Conservation (phyloP, 2,113 vertebrate species). For the Pongo abelii region DNA sequence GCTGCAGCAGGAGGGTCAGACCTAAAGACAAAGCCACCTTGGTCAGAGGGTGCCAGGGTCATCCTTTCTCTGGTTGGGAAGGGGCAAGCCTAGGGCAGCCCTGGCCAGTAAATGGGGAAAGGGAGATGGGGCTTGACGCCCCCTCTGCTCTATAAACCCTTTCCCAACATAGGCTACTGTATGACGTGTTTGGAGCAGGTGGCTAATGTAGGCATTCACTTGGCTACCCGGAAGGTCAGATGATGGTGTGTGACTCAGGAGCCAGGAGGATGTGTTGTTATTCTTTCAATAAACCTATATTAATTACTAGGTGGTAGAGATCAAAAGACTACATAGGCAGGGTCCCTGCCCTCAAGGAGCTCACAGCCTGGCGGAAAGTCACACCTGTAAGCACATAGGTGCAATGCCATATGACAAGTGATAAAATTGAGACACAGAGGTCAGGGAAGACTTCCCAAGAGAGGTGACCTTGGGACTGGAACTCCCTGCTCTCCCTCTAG, state of each 20-base stretch:
- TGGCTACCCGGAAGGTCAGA: background rate
- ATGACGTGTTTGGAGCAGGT: background rate
- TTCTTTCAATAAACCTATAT: background rate
- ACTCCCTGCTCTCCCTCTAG: background rate
- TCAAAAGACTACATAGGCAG: background rate
- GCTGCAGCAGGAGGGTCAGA: conserved; percentile 84
- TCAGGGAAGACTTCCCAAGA: background rate
- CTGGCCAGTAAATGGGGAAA: background rate
- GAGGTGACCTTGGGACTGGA: background rate
- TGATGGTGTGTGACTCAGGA: background rate
- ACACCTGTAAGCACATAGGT: background rate
- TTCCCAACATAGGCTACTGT: background rate
- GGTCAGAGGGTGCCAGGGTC: background rate
- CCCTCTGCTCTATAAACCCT: background rate
- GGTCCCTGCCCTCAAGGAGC: background rate
- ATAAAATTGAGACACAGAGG: background rate
- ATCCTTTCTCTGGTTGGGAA: background rate
- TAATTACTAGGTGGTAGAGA: background rate
- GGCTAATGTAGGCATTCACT: background rate
- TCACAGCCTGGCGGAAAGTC: background rate
- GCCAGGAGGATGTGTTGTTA: background rate
- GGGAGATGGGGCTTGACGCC: background rate
- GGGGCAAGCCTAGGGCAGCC: background rate
- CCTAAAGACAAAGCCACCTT: conserved; percentile 57
- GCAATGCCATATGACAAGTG: background rate